These are phyloP conservation scores for Agapostemon virescens DNA, from an alignment of 2,888 invertebrate species.

Conservation along the genomic window DNA sequence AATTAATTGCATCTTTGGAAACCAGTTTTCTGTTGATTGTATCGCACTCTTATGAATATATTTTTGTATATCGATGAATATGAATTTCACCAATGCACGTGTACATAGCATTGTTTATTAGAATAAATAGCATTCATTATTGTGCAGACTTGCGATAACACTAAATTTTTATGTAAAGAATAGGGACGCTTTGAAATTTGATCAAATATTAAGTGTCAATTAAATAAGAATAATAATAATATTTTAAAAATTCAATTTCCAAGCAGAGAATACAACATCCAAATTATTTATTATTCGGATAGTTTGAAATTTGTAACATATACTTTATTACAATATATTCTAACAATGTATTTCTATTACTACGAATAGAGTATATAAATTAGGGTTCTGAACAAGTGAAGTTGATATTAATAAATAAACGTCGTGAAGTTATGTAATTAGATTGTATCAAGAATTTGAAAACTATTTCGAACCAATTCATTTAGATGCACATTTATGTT, in stretches of 20 bases:
- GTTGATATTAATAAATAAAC: conserved; percentile 40
- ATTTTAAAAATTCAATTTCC: not conserved
- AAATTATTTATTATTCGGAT: conserved; percentile 1
- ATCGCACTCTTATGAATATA: not conserved
- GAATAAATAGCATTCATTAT: conserved; percentile 3
- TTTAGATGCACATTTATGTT: not conserved
- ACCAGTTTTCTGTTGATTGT: conserved; percentile 6
- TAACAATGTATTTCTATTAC: not conserved
- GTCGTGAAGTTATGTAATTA: conserved; percentile 39
- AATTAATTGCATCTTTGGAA: conserved; percentile 45
- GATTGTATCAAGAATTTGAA: conserved; percentile 31
- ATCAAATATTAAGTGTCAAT: not conserved
- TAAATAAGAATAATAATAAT: not conserved
- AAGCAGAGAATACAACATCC: not conserved
- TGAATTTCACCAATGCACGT: not conserved
- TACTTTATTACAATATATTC: too few relatives aligned
- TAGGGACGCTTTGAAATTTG: not conserved
- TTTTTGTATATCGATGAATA: not conserved
- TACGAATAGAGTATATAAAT: not conserved
- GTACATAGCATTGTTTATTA: not conserved
- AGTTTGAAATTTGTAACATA: not conserved
- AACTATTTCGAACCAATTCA: conserved; percentile 29
- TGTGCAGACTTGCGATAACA: not conserved
- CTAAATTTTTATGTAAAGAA: not conserved
- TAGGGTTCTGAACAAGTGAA: conserved; percentile 21